Evolutionary conservation across 2,888 invertebrate species (phyloP).

Genomic region (Sussaba pulchella): DNA sequence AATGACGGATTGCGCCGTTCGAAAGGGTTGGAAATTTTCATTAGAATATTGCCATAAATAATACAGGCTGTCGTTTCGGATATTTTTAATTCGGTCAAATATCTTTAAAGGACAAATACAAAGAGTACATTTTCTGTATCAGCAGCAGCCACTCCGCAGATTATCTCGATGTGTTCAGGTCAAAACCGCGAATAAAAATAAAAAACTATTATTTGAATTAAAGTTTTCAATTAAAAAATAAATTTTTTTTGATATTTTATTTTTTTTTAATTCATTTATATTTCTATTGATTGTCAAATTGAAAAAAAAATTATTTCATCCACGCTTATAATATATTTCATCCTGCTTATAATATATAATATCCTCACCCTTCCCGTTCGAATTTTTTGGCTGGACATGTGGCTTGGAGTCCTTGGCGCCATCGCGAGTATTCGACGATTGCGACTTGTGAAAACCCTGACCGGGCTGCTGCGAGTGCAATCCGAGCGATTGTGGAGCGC

Average conservation of each 20-base stretch:
- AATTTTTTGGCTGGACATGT: slow-evolving; percentile 74
- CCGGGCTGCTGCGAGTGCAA: slow-evolving; percentile 80
- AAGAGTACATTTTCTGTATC: background rate
- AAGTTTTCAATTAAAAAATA: no score
- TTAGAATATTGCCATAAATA: slow-evolving; percentile 31
- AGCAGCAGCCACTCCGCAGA: no score
- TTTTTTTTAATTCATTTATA: no score
- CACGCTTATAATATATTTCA: no score
- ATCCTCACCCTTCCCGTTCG: slow-evolving; percentile 77
- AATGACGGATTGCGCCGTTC: slow-evolving; percentile 29
- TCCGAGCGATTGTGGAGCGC: slow-evolving; percentile 73
- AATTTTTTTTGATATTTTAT: no score
- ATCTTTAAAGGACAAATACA: slow-evolving; percentile 23
- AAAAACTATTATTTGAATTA: no score
- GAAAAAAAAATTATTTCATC: no score
- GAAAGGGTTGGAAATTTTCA: slow-evolving; percentile 48
- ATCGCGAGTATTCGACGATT: slow-evolving; percentile 78
- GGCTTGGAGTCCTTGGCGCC: slow-evolving; percentile 78
- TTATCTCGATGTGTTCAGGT: no score
- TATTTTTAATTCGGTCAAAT: slow-evolving; percentile 17
- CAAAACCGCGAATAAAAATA: no score
- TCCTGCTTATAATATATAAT: no score
- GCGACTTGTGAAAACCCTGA: slow-evolving; percentile 79
- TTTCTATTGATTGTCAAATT: no score
- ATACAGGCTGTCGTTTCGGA: slow-evolving; percentile 10